Base-by-base conservation (phyloP, 2,888 invertebrate genomes). In the Drosophila leonis region DNA sequence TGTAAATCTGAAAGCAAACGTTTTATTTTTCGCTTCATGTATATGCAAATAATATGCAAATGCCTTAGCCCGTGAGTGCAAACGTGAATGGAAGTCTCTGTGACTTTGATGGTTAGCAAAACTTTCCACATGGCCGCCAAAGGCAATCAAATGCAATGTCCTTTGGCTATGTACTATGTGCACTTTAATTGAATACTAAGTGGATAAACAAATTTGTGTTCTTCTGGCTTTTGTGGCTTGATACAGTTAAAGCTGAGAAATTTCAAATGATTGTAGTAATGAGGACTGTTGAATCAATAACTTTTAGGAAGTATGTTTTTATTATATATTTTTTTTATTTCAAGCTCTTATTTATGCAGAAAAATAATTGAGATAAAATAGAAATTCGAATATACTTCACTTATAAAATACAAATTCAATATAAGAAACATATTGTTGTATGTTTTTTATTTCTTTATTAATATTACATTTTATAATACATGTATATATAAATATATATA, bases 41-140 rank as follows among this genome's bases (percentile, higher is more conserved):
- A 88, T 88, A 87, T 87, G 86, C 88, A 90, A 83, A 88, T 86
- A 59, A 56, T 66, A 90, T 87, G 86, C 65, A 87, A 88, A 87
- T 87, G 71, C 35, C 37, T 60, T 74, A 64, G 82, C 84, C 12
- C 41, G 41, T 57, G 51, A 39, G 29, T 51, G 49, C 57, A 29
- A 54, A 46, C 46, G 33, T 18, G 18, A 31, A 49, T 49, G n/a
- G 46, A 27, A 24, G 18, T 61, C 41, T 46, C 49, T 65, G 41
- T 44, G 59, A 39, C 35, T 64, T 27, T 41, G 33, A 20, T 62
- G 59, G 44, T 39, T 54, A 56, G 44, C 57, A 69, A 65, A 82
- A 75, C 60, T 72, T 75, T 66, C 42, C 70, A 63, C 83, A 64
- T 68, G 76, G 62, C 76, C 69, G 70, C 57, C 74, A 69, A 70